Conservation (phyloP, 64 coral and sea anemone species). For the Orbicella faveolata region DNA sequence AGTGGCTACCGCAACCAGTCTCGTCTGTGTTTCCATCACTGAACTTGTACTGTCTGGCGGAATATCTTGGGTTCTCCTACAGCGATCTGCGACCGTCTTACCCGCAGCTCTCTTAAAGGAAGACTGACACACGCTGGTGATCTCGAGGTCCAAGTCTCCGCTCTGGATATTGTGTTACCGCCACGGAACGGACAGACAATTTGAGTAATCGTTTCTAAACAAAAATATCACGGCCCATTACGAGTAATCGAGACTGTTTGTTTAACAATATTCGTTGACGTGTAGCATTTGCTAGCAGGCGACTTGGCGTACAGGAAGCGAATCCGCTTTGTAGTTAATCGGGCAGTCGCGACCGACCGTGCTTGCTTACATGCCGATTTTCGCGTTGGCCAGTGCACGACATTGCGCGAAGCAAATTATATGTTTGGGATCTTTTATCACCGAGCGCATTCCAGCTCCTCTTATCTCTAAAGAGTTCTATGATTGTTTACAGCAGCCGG, state of each 20-base stretch:
- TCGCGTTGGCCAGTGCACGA: not conserved
- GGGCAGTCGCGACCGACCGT: constrained; percentile 10
- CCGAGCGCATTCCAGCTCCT: not conserved
- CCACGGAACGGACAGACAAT: constrained; percentile 26
- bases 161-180: constrained; percentile 40
- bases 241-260: constrained; percentile 51
- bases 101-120: not conserved
- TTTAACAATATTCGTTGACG: constrained; percentile 32
- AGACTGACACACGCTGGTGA: constrained; percentile 4
- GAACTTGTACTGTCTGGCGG: not conserved
- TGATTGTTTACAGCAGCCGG: constrained; percentile 39
- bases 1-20: not conserved
- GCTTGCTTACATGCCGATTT: constrained; percentile 8
- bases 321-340: constrained; percentile 27
- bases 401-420: not conserved
- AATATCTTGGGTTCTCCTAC: not conserved
- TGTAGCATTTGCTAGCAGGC: constrained; percentile 4
- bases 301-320: not conserved
- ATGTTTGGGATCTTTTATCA: constrained; percentile 30
- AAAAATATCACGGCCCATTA: constrained; percentile 49
- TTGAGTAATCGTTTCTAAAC: constrained; percentile 48
- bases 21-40: not conserved
- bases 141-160: constrained; percentile 8
- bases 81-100: not conserved
- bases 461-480: constrained; percentile 47